Evolutionary conservation across 2,113 vertebrate genomes (phyloP).

Genomic region (Notothenia coriiceps): DNA sequence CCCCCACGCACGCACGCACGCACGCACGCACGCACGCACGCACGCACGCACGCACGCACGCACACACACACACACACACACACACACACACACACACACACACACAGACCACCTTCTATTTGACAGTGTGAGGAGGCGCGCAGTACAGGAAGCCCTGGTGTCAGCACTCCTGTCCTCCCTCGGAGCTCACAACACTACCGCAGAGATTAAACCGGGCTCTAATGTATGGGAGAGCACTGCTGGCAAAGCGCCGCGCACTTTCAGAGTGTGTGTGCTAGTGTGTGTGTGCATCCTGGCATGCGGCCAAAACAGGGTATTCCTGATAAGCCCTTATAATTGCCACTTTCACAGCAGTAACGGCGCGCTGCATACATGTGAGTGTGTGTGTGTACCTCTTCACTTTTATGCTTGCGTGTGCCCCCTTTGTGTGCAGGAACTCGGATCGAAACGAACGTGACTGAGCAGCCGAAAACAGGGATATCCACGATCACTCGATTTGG

Average conservation of each 20-base stretch:
- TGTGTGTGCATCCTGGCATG: slow-evolving; percentile 56
- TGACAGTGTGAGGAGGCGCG: slow-evolving; percentile 61
- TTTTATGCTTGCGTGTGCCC: not conserved
- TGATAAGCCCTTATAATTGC: slow-evolving; percentile 76
- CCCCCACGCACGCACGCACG: not conserved
- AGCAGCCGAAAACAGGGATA: slow-evolving; percentile 38
- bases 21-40: too few relatives aligned
- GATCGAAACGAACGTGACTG: slow-evolving; percentile 34
- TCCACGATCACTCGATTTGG: slow-evolving; percentile 33
- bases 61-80: too few relatives aligned
- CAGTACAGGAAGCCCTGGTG: slow-evolving; percentile 64
- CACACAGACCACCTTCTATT: slow-evolving; percentile 19
- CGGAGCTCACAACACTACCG: slow-evolving; percentile 71
- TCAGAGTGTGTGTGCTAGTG: slow-evolving; percentile 13
- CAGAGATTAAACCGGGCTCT: slow-evolving; percentile 78
- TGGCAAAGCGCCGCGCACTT: slow-evolving; percentile 45
- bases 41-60: too few relatives aligned
- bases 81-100: too few relatives aligned
- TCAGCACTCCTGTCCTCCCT: slow-evolving; percentile 82
- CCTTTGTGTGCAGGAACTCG: not conserved
- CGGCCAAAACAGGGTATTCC: slow-evolving; percentile 68
- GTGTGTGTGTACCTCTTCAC: slow-evolving; percentile 8
- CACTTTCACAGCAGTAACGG: slow-evolving; percentile 69
- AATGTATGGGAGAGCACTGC: slow-evolving; percentile 72
- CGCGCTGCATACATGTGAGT: slow-evolving; percentile 47